Percentiles rank a stretch among this genome's conserved stretches.
Evolutionary conservation across 2,888 invertebrate genomes (phyloP).

Genomic region (Cheilosia vulpina): DNA sequence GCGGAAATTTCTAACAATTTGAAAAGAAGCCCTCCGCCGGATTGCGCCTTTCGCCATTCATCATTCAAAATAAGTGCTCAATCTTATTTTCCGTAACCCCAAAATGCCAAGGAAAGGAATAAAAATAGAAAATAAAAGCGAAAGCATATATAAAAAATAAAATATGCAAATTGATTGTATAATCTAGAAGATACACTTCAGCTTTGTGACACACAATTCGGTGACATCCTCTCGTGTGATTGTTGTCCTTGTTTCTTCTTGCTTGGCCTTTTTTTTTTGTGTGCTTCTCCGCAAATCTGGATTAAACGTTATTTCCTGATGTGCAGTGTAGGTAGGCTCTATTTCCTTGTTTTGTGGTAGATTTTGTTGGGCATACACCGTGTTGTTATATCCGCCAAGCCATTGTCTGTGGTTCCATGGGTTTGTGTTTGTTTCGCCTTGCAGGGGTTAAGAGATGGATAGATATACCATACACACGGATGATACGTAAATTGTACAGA

Average conservation of each 20-base stretch:
- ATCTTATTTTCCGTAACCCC: not conserved
- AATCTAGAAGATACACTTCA: constrained; percentile 70
- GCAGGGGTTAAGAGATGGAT: constrained; percentile 58
- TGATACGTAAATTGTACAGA: constrained; percentile 66
- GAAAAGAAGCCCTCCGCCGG: not conserved
- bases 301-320: constrained; percentile 69
- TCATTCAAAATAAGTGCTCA: constrained; percentile 20
- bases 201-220: constrained; percentile 68
- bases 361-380: not conserved
- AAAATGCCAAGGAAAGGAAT: constrained; percentile 16
- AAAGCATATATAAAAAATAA: constrained; percentile 55
- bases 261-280: constrained; percentile 26
- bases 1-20: not conserved
- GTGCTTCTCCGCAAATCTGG: constrained; percentile 63
- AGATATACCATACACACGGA: constrained; percentile 34
- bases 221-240: constrained; percentile 54
- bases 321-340: constrained; percentile 35
- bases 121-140: constrained; percentile 19
- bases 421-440: not conserved
- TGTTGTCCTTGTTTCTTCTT: constrained; percentile 59
- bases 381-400: constrained; percentile 26
- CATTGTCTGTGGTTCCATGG: constrained; percentile 29
- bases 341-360: constrained; percentile 46
- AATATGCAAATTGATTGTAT: constrained; percentile 73
- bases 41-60: constrained; percentile 19